Conservation (phyloP, 2,888 invertebrate genomes). For the Pediacus dermestoides region DNA sequence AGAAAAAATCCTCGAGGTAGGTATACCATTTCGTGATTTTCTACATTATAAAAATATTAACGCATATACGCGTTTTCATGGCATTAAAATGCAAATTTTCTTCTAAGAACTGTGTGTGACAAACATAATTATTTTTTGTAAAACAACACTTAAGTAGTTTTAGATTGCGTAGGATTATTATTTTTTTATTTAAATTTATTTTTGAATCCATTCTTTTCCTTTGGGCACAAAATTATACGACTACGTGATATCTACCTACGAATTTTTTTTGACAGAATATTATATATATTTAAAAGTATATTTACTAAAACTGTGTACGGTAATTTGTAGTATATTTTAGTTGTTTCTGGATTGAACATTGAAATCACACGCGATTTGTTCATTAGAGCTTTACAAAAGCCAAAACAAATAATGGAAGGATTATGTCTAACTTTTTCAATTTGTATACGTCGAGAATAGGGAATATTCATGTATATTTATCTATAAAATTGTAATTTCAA, state of each 20-base stretch:
- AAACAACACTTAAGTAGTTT: too few relatives aligned
- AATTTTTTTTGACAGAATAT: neutral
- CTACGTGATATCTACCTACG: too few relatives aligned
- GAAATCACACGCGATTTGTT: conserved; percentile 4
- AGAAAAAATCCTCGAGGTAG: too few relatives aligned
- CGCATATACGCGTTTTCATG: too few relatives aligned
- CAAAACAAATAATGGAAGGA: conserved; percentile 3
- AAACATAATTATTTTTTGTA: too few relatives aligned
- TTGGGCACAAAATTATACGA: too few relatives aligned
- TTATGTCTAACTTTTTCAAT: neutral
- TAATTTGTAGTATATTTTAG: conserved; percentile 2
- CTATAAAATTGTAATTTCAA: neutral
- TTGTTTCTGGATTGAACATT: neutral
- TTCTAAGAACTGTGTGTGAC: too few relatives aligned
- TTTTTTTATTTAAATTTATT: neutral
- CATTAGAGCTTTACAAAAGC: neutral
- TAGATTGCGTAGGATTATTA: too few relatives aligned
- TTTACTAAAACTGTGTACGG: conserved; percentile 2
- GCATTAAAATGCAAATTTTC: too few relatives aligned
- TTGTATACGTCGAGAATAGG: neutral
- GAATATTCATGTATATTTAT: neutral
- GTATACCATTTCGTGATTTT: too few relatives aligned
- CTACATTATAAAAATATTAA: too few relatives aligned
- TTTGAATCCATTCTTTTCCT: neutral
- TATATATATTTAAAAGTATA: neutral